Evolutionary conservation across 2,888 invertebrate species (phyloP).

Genomic region (Lasioglossum calceatum): DNA sequence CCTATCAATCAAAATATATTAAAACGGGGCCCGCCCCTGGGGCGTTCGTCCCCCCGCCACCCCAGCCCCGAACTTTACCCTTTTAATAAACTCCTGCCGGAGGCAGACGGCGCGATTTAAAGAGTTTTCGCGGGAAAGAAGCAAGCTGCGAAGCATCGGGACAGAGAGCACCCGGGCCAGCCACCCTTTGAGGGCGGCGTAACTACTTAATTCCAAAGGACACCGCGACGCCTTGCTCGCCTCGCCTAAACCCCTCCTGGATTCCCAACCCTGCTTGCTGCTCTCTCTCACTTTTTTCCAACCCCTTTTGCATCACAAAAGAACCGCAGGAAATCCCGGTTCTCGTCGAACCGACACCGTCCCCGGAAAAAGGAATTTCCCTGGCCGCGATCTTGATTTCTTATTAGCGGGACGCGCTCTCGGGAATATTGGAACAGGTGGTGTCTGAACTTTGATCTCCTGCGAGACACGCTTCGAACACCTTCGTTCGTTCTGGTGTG

Average conservation of each 20-base stretch:
- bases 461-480: neutral
- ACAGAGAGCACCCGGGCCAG: constrained; percentile 42
- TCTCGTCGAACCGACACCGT: constrained; percentile 65
- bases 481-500: neutral
- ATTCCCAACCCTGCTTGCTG: neutral
- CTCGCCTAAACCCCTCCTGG: constrained; percentile 46
- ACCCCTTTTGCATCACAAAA: constrained; percentile 80
- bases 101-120: constrained; percentile 72
- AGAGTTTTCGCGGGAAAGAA: constrained; percentile 78
- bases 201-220: constrained; percentile 81
- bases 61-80: constrained; percentile 73
- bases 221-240: constrained; percentile 68
- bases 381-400: constrained; percentile 46
- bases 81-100: constrained; percentile 79
- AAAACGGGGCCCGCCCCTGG: constrained; percentile 64
- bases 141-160: constrained; percentile 63
- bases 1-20: constrained; percentile 82
- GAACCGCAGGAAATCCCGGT: constrained; percentile 80
- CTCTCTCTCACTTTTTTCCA: constrained; percentile 29
- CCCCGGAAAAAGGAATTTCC: constrained; percentile 39
- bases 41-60: constrained; percentile 34
- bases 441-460: neutral
- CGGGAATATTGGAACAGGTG: neutral
- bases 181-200: constrained; percentile 75
- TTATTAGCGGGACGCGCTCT: constrained; percentile 42